These are phyloP conservation scores for Tetragonisca angustula DNA, from an alignment of 2,888 invertebrate species.

Conservation along the genomic window DNA sequence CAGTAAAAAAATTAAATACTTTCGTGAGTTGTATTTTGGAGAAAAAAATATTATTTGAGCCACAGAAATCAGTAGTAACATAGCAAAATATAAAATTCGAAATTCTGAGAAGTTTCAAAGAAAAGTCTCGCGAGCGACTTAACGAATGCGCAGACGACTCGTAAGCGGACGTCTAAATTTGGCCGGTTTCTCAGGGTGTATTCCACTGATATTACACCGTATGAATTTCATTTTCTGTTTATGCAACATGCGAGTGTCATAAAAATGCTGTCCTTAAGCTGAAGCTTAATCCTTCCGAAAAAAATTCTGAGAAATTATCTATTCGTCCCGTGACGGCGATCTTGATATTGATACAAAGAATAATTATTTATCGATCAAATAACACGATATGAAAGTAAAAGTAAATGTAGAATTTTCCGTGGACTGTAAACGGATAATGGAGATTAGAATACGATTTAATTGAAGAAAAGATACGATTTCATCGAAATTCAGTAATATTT, in stretches of 20 bases:
- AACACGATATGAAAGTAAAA: not conserved
- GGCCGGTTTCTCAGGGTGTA: conserved; percentile 36
- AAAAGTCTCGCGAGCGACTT: conserved; percentile 60
- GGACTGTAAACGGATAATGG: no score
- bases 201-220: conserved; percentile 34
- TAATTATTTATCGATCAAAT: not conserved
- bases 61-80: not conserved
- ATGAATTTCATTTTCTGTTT: conserved; percentile 58
- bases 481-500: no score
- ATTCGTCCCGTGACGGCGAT: not conserved
- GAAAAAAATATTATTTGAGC: not conserved
- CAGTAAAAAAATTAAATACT: not conserved
- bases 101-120: not conserved
- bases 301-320: not conserved
- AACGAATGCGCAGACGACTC: conserved; percentile 61
- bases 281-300: not conserved
- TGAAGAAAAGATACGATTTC: no score
- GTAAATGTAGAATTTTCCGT: no score
- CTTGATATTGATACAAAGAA: not conserved
- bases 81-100: not conserved
- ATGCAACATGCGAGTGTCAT: not conserved
- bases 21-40: not conserved
- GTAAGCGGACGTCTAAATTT: conserved; percentile 64
- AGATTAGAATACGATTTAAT: no score
- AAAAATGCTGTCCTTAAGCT: not conserved